phyloP scores from a whole-genome alignment of 2,113 vertebrate species.

The Psilopsiagon aymara region DNA sequence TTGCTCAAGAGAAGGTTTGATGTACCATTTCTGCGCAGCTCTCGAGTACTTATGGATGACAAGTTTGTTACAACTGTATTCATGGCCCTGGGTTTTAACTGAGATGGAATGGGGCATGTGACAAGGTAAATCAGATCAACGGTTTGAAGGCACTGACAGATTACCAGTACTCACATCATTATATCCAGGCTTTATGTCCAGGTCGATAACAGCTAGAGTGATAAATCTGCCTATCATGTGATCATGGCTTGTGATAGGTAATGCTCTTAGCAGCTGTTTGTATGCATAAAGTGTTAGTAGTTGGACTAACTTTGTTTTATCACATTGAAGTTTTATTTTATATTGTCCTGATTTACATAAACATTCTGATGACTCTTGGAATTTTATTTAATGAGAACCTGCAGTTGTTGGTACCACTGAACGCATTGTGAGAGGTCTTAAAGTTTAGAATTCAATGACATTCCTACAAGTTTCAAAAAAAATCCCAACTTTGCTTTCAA shows the following conservation, averaged over 20 bases:
- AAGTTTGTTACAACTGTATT: not conserved
- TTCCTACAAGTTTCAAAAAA: not conserved
- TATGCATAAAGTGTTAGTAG: not conserved
- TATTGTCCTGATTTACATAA: not conserved
- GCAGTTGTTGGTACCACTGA: not conserved
- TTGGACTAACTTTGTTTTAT: not conserved
- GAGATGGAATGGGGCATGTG: not conserved
- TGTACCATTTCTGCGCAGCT: not conserved
- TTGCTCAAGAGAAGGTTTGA: not conserved
- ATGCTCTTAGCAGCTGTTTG: not conserved
- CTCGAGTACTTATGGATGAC: not conserved
- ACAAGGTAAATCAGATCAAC: not conserved
- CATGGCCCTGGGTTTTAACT: not conserved
- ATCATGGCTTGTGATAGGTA: not conserved
- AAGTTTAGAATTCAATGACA: not conserved
- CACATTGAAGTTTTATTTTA: not conserved
- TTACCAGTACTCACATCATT: not conserved
- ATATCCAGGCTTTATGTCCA: not conserved
- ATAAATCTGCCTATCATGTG: not conserved
- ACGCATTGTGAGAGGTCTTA: not conserved
- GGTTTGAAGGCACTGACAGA: slow-evolving; percentile 10
- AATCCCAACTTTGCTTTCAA: not conserved
- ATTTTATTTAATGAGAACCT: not conserved
- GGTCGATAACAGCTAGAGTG: not conserved
- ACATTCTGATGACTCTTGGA: not conserved